Evolutionary conservation across 2,113 vertebrate genomes (phyloP).

Genomic region (Hipposideros armiger): DNA sequence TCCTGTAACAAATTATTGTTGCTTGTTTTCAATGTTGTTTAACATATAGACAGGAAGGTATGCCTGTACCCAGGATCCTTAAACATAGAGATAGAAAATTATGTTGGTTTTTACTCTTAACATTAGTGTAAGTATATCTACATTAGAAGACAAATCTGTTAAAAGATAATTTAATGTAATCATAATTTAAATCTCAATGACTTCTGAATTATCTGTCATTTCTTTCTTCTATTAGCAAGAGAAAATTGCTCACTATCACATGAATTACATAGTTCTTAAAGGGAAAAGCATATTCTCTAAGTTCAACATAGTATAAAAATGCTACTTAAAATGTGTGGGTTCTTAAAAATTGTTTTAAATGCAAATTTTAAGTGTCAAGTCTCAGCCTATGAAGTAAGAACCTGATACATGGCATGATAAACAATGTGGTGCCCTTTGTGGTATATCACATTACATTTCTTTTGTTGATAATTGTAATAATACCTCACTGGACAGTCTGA

Average conservation of each 20-base stretch:
- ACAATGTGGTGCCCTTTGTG: not conserved
- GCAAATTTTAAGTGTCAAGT: not conserved
- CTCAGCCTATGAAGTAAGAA: not conserved
- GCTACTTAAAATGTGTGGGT: not conserved
- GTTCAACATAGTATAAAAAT: not conserved
- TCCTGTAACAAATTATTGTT: not conserved
- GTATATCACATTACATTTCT: not conserved
- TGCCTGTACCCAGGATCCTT: not conserved
- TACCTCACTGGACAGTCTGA: not conserved
- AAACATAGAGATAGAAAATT: not conserved
- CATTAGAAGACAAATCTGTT: not conserved
- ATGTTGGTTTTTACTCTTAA: not conserved
- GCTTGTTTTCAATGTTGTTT: not conserved
- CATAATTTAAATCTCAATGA: constrained; percentile 26
- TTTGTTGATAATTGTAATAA: not conserved
- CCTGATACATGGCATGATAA: not conserved
- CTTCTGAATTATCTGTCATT: not conserved
- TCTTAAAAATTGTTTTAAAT: not conserved
- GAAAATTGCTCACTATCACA: not conserved
- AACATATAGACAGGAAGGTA: not conserved
- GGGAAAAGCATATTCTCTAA: not conserved
- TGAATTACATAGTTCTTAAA: not conserved
- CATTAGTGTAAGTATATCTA: not conserved
- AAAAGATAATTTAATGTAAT: not conserved
- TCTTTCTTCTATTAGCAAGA: not conserved